A percentile compares a stretch with the other conserved stretches of the same genome.
phyloP scores from a whole-genome alignment of 92 coral and sea anemone genomes.

The Parazoanthus swiftii region DNA sequence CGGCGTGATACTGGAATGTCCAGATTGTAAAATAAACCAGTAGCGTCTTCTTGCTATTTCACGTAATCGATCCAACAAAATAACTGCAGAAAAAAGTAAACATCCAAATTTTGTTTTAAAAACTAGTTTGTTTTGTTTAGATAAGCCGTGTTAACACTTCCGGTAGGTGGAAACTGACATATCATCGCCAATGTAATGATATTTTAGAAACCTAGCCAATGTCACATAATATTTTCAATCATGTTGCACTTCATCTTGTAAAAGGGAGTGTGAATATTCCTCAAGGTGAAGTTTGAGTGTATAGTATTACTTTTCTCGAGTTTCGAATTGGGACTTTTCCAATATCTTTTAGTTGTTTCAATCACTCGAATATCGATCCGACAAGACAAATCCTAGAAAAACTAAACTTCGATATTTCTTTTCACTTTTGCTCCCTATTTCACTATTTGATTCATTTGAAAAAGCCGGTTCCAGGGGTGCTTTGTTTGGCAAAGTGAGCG shows the following conservation, averaged over 20 bases:
- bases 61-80: too few species aligned
- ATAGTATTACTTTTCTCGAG: neutral
- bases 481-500: too few species aligned
- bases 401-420: too few species aligned
- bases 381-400: neutral
- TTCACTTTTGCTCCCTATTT: too few species aligned
- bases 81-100: too few species aligned
- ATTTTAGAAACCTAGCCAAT: neutral
- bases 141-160: neutral
- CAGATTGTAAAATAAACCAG: neutral
- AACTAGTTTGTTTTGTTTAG: neutral
- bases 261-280: neutral
- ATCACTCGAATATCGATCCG: neutral
- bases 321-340: neutral
- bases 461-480: too few species aligned
- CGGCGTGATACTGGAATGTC: neutral
- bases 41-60: neutral
- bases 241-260: constrained; percentile 7
- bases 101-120: neutral
- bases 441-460: too few species aligned
- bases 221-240: neutral
- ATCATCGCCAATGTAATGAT: neutral
- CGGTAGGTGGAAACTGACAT: neutral
- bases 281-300: neutral
- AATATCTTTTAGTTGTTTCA: too few species aligned